These are phyloP conservation scores for Clarias pachynema DNA, from an alignment of 2,797 vertebrate species.

Conservation along the genomic window DNA sequence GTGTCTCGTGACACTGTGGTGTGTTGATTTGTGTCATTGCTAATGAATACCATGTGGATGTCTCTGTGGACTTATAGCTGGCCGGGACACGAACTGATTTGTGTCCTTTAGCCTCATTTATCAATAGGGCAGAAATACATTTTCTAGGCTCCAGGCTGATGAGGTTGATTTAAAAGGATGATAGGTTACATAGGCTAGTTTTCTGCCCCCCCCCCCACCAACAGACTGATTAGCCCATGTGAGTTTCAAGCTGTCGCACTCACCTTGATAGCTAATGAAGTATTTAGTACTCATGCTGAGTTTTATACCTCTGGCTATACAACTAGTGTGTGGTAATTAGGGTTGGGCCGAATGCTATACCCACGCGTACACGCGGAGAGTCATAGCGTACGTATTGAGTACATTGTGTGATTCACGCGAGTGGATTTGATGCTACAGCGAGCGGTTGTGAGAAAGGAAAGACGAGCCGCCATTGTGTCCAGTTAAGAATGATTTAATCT, in stretches of 20 bases:
- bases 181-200: constrained; percentile 12
- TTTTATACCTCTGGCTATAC: constrained; percentile 21
- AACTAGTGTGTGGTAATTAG: constrained; percentile 36
- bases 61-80: constrained; percentile 24
- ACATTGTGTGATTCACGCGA: not conserved
- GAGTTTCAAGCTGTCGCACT: constrained; percentile 29
- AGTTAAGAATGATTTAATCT: constrained; percentile 46
- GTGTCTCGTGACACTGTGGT: constrained; percentile 51
- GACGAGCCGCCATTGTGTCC: not conserved
- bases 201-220: not conserved
- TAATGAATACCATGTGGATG: constrained; percentile 49
- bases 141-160: constrained; percentile 26
- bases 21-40: constrained; percentile 60
- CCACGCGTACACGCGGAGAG: constrained; percentile 12
- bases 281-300: constrained; percentile 24
- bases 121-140: constrained; percentile 18
- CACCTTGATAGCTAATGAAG: constrained; percentile 38
- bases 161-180: constrained; percentile 16
- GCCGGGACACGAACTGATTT: constrained; percentile 13
- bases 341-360: constrained; percentile 11
- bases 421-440: not conserved
- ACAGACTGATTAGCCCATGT: constrained; percentile 28
- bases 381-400: not conserved
- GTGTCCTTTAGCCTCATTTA: constrained; percentile 10
- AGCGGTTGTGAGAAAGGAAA: not conserved